Evolutionary conservation across 2,113 vertebrate genomes (phyloP), one percentile per base, ranked within the genome.

Genomic region (Numenius arquata): DNA sequence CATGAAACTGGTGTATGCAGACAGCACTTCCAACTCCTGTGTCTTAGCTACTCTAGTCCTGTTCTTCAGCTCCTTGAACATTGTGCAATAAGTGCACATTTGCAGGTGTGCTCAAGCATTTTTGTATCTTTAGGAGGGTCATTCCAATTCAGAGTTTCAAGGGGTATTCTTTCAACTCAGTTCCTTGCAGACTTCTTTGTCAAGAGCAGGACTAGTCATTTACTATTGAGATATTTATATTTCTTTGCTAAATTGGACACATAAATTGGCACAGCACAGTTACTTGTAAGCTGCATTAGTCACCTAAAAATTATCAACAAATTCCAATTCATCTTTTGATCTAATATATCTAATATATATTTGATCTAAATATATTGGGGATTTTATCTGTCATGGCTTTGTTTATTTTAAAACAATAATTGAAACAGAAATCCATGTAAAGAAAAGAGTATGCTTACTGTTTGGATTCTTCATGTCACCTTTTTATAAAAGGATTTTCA

Each of bases 111-210:
- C 86, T 53, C 63, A 83, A 96, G 90, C 85, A 88, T 87, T 92
- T 93, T 84, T 93, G 88, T 70, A 92, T 88, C 94, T 94, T 94
- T 90, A 78, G 89, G 72, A 93, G 91, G 94, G 91, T 91, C 93
- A 88, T 82, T 89, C 80, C 90, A 88, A 92, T 88, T 96, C 89
- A 79, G 91, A 88, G 91, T 63, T 65, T 96, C 83, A 80, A 77
- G 91, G 62, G 62, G 38, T 40, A 92, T 93, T 85, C 91, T 93
- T 92, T 91, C 89, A 83, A 77, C 88, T 96, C 93, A 89, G 88
- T 89, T 94, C 74, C 89, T 72, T 74, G 65, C 80, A 85, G 73
- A 77, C 92, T 95, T 92, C 66, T 94, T 93, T 93, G 93, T 90
- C 87, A 95, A 41, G 62, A 65, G 62, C 40, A 41, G 62, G 62